These are phyloP conservation scores for Pinctada fucata DNA, from an alignment of 2,888 invertebrate genomes.

Conservation along the genomic window DNA sequence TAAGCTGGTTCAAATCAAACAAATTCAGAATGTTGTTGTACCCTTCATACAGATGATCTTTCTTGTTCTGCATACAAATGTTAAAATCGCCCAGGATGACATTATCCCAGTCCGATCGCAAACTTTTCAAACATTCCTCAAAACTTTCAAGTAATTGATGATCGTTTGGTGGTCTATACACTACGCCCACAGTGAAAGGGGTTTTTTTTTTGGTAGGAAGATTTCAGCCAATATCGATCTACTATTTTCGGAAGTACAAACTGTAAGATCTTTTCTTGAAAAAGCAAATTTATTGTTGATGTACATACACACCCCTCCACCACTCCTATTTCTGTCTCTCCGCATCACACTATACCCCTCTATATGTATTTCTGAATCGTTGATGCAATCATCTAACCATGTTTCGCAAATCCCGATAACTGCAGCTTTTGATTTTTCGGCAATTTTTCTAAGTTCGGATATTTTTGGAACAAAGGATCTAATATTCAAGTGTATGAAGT, in stretches of 20 bases:
- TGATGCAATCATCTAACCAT: background rate
- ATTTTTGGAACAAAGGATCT: slow-evolving; percentile 5
- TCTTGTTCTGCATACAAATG: background rate
- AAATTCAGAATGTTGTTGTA: background rate
- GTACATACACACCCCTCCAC: background rate
- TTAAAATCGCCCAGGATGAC: background rate
- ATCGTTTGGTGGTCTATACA: slow-evolving; percentile 9
- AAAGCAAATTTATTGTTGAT: slow-evolving; percentile 1
- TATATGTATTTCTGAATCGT: slow-evolving; percentile 6
- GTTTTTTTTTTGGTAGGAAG: slow-evolving; percentile 3
- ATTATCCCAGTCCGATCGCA: background rate
- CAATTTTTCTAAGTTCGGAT: slow-evolving; percentile 1
- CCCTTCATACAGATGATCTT: background rate
- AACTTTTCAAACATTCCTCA: slow-evolving; percentile 1
- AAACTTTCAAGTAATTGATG: background rate
- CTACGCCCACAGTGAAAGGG: background rate
- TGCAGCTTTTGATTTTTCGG: slow-evolving; percentile 1
- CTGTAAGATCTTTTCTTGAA: background rate
- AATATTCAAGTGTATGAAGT: background rate
- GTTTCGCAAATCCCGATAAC: background rate
- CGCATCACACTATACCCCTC: slow-evolving; percentile 2
- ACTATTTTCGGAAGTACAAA: background rate
- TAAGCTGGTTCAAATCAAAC: background rate
- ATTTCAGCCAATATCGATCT: slow-evolving; percentile 4
- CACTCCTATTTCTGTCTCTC: slow-evolving; percentile 6